Percentiles rank a stretch among this genome's conserved stretches.
Conservation (phyloP, 53 echinoderm and acorn worm genomes). For the Luidia sarsii region DNA sequence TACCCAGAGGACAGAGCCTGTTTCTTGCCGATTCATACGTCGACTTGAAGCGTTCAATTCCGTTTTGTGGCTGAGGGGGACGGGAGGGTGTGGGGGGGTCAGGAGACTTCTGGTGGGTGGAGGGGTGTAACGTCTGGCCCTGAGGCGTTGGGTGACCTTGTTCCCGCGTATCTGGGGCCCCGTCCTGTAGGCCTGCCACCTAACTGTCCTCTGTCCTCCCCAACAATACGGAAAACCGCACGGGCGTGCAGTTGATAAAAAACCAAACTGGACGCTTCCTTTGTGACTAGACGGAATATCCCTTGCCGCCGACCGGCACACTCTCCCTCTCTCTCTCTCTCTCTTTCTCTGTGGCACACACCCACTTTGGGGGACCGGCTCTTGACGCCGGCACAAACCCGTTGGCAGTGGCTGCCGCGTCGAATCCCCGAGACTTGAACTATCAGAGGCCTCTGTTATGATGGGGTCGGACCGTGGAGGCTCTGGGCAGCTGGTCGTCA, state of each 20-base stretch:
- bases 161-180: constrained; percentile 35
- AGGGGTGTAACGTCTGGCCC: no score
- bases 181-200: neutral
- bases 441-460: no score
- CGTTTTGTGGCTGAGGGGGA: neutral
- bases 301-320: constrained; percentile 2
- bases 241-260: constrained; percentile 25
- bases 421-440: no score
- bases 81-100: no score
- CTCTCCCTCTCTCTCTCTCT: neutral
- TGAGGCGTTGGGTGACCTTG: constrained; percentile 11
- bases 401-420: no score
- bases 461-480: no score
- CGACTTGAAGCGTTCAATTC: neutral
- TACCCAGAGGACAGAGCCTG: no score
- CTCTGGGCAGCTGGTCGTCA: neutral
- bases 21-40: constrained; percentile 26
- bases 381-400: no score
- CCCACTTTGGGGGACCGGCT: no score
- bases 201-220: no score
- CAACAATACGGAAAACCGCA: neutral
- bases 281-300: constrained; percentile 48
- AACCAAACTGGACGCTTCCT: constrained; percentile 40
- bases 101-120: no score
- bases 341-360: no score